phyloP scores from a whole-genome alignment of 2,888 invertebrate species.

The Arge pagana region DNA sequence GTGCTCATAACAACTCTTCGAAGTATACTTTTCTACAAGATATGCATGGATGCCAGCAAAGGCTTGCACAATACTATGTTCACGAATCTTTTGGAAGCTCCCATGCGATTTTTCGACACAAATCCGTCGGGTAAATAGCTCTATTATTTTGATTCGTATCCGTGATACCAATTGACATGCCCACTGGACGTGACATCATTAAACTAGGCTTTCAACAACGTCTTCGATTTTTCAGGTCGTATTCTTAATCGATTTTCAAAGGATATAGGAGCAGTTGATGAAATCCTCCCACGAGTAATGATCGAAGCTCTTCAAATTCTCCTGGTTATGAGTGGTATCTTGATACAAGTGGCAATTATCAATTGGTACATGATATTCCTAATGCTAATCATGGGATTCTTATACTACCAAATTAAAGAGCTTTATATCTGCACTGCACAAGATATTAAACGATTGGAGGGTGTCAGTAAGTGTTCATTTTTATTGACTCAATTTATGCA shows the following conservation, averaged over 20 bases:
- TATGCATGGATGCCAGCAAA: conserved; percentile 76
- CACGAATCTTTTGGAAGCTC: conserved; percentile 71
- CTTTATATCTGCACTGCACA: conserved; percentile 75
- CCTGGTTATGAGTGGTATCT: conserved; percentile 73
- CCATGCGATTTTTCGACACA: conserved; percentile 82
- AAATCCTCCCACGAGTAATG: conserved; percentile 69
- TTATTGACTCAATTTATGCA: too few species aligned
- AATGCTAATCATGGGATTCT: conserved; percentile 65
- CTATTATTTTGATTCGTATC: conserved; percentile 1
- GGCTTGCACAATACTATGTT: conserved; percentile 81
- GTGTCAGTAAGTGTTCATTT: conserved; percentile 56
- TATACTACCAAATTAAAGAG: conserved; percentile 68
- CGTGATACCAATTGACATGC: not conserved
- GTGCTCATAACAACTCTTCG: conserved; percentile 68
- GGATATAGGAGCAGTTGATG: conserved; percentile 80
- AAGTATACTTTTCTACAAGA: conserved; percentile 73
- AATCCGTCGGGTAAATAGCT: conserved; percentile 74
- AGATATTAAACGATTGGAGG: conserved; percentile 70
- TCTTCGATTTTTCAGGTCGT: conserved; percentile 62
- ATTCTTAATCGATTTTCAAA: conserved; percentile 85
- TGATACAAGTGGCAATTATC: conserved; percentile 73
- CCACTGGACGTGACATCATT: not conserved
- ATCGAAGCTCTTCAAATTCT: conserved; percentile 70
- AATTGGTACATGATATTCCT: conserved; percentile 72
- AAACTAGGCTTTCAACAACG: not conserved